Base-by-base conservation (phyloP, 2,888 invertebrate species). In the Criorhina ranunculi region DNA sequence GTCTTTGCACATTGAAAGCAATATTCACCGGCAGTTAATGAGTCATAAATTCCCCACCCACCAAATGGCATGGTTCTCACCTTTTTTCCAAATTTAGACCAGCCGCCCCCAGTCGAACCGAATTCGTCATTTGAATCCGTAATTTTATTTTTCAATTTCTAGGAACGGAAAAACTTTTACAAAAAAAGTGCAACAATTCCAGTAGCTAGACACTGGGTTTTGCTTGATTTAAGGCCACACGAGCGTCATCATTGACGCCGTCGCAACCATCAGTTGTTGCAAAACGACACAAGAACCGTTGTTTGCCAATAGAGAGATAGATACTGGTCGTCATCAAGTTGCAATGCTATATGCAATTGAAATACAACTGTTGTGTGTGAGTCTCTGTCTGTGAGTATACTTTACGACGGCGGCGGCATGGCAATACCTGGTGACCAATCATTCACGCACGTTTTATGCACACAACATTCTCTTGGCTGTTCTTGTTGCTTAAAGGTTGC, bases 291-390 rank as follows among this genome's bases (percentile, higher is more conserved):
- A 51, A 51, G 59, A 53, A 73, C 73, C n/a, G 73, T 73, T 73
- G 15, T 49, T 67, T 67, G 67, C 59, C 67, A 76, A 57, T 66
- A n/a, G n/a, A n/a, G n/a, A 64, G 11, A 12, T 64, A 79, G 72
- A 57, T 75, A 83, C 62, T n/a, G n/a, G n/a, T 79, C 85, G 85
- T 85, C 85, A 80, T 80, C 85, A 70, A 59, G 69, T 76, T 80
- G 80, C 75, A 79, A 77, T 82, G 77, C 66, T 24, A 24, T 24
- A 24, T 24, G 24, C 24, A 24, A 24, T 24, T n/a, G n/a, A n/a
- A 82, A 49, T 78, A 67, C 66, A 53, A 83, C 73, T 70, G 55
- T 69, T 79, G 40, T 69, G 29, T 62, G 60, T 77, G 29, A 1
- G 11, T 66, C n/a, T n/a, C n/a, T n/a, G n/a, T n/a, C n/a, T n/a